Evolutionary conservation across 2,888 invertebrate genomes (phyloP).

Genomic region (Eupsilia transversa): DNA sequence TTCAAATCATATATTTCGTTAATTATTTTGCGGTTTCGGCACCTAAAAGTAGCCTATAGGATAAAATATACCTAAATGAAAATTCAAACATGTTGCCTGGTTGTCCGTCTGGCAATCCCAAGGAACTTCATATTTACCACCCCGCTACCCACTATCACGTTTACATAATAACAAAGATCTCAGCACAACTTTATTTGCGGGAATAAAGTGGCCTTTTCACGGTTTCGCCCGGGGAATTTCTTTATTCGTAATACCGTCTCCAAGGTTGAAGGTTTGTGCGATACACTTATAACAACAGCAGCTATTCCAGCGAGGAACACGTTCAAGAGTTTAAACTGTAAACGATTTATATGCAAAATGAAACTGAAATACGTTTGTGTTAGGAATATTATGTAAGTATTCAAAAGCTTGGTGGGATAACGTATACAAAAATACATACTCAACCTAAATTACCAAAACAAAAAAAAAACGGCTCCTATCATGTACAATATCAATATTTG

Average conservation of each 20-base stretch:
- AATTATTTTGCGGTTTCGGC: not conserved
- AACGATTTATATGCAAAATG: conserved; percentile 56
- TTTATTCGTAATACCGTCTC: conserved; percentile 66
- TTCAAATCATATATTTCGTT: not conserved
- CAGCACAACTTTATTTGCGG: conserved; percentile 67
- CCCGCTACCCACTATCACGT: conserved; percentile 54
- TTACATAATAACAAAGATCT: conserved; percentile 66
- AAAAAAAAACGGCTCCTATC: not conserved
- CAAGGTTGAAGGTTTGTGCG: conserved; percentile 47
- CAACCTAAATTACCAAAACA: no score
- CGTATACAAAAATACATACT: not conserved
- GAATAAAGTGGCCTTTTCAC: conserved; percentile 63
- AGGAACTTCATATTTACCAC: conserved; percentile 35
- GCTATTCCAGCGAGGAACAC: conserved; percentile 32
- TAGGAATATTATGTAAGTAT: conserved; percentile 4
- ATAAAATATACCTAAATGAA: not conserved
- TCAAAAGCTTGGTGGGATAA: not conserved
- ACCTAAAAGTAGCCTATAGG: not conserved
- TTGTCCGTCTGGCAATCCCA: conserved; percentile 15
- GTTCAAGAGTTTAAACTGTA: conserved; percentile 48
- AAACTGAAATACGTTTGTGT: conserved; percentile 29
- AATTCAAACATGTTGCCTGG: conserved; percentile 12
- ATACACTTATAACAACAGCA: conserved; percentile 54
- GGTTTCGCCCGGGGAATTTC: conserved; percentile 63
- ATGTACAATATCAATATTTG: not conserved